A percentile compares a stretch with the other conserved stretches of the same genome.
Evolutionary conservation across 2,888 invertebrate genomes (phyloP).

Genomic region (Gryllus longicercus): DNA sequence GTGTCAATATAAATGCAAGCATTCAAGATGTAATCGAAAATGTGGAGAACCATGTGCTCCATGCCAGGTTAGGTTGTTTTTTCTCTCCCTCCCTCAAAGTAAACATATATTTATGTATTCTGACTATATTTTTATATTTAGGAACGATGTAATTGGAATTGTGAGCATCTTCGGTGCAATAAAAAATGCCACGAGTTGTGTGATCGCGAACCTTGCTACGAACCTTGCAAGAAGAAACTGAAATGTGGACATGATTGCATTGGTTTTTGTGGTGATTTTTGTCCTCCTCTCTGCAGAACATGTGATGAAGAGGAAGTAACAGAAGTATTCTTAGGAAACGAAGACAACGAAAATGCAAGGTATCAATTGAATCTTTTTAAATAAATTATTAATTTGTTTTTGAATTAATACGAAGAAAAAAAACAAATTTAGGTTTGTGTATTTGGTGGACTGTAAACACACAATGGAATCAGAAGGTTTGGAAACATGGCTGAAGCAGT

Average conservation of each 20-base stretch:
- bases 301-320: slow-evolving; percentile 54
- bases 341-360: slow-evolving; percentile 56
- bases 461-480: slow-evolving; percentile 51
- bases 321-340: slow-evolving; percentile 46
- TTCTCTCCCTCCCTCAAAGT: no score
- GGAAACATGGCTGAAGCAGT: slow-evolving; percentile 45
- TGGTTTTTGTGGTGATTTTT: slow-evolving; percentile 70
- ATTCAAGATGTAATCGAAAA: slow-evolving; percentile 51
- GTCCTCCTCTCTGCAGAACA: slow-evolving; percentile 57
- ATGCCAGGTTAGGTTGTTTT: slow-evolving; percentile 42
- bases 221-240: slow-evolving; percentile 47
- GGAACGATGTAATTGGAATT: slow-evolving; percentile 50
- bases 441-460: slow-evolving; percentile 55
- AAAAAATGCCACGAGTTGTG: slow-evolving; percentile 52
- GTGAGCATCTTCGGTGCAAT: slow-evolving; percentile 52
- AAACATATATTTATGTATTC: neutral
- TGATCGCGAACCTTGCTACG: slow-evolving; percentile 48
- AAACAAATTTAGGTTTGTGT: slow-evolving; percentile 49
- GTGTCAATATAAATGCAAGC: slow-evolving; percentile 53
- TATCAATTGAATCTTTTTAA: slow-evolving; percentile 38
- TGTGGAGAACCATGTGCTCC: slow-evolving; percentile 49
- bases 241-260: slow-evolving; percentile 62
- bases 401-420: no score
- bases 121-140: slow-evolving; percentile 37
- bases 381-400: neutral